These are phyloP conservation scores for Diphyllodes magnificus DNA, from an alignment of 2,113 vertebrate species.

Conservation along the genomic window DNA sequence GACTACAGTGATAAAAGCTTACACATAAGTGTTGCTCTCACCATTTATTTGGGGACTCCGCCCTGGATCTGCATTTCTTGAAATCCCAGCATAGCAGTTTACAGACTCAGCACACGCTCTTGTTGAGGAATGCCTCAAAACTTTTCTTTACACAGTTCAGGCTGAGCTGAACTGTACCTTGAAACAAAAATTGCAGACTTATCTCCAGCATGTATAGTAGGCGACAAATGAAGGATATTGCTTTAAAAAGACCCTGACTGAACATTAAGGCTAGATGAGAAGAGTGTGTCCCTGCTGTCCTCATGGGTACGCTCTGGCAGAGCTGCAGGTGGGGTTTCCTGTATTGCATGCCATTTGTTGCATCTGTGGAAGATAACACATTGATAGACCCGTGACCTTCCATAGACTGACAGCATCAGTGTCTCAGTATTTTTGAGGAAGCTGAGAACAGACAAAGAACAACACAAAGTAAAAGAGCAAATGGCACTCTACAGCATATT, in stretches of 20 bases:
- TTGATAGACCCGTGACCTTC: not conserved
- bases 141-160: not conserved
- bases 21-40: rapidly evolving
- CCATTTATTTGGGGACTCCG: not conserved
- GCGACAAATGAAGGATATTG: not conserved
- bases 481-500: no score
- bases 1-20: not conserved
- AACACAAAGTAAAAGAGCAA: not conserved
- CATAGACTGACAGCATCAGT: not conserved
- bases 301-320: not conserved
- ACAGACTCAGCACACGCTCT: not conserved
- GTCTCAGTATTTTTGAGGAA: not conserved
- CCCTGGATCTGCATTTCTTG: not conserved
- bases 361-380: not conserved
- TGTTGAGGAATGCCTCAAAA: not conserved
- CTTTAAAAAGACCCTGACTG: not conserved
- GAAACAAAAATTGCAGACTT: not conserved
- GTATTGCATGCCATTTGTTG: not conserved
- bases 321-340: not conserved
- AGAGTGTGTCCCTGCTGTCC: not conserved
- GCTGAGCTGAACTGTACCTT: not conserved
- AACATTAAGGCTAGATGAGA: not conserved
- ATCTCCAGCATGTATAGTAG: not conserved
- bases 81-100: not conserved
- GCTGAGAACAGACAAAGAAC: not conserved